Percentiles rank a stretch among this genome's conserved stretches.
phyloP scores from a whole-genome alignment of 2,888 invertebrate genomes.

The Dynastes grantii region DNA sequence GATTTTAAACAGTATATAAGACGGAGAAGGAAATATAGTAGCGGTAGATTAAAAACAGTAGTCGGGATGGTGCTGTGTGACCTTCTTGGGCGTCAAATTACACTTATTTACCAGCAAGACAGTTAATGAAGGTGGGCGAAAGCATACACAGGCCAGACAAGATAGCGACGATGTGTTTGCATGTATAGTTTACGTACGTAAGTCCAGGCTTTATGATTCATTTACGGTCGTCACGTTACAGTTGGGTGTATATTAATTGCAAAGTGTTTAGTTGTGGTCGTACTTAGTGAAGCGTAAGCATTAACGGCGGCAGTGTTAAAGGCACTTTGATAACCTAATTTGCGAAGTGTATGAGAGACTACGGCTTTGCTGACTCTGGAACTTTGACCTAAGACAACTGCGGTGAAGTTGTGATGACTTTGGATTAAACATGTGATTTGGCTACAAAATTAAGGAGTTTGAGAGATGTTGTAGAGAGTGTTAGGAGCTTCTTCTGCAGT shows the following conservation, averaged over 20 bases:
- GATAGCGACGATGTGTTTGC: neutral
- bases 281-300: constrained; percentile 10
- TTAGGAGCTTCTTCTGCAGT: no score
- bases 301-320: neutral
- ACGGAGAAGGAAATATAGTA: no score
- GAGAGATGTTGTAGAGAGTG: no score
- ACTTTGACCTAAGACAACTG: constrained; percentile 36
- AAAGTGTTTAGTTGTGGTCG: constrained; percentile 30
- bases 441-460: neutral
- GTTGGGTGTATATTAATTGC: constrained; percentile 31
- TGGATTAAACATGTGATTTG: constrained; percentile 1
- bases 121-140: constrained; percentile 28
- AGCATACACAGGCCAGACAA: neutral
- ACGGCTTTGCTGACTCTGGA: neutral
- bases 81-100: constrained; percentile 34
- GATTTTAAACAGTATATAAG: neutral
- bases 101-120: constrained; percentile 24
- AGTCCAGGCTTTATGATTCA: constrained; percentile 26
- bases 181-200: neutral
- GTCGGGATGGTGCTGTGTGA: constrained; percentile 7
- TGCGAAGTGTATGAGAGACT: constrained; percentile 3
- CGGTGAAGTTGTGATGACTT: constrained; percentile 20
- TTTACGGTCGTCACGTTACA: constrained; percentile 30
- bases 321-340: constrained; percentile 42
- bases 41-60: neutral